Conservation (phyloP, 2,113 vertebrate species). For the Peromyscus maniculatus region DNA sequence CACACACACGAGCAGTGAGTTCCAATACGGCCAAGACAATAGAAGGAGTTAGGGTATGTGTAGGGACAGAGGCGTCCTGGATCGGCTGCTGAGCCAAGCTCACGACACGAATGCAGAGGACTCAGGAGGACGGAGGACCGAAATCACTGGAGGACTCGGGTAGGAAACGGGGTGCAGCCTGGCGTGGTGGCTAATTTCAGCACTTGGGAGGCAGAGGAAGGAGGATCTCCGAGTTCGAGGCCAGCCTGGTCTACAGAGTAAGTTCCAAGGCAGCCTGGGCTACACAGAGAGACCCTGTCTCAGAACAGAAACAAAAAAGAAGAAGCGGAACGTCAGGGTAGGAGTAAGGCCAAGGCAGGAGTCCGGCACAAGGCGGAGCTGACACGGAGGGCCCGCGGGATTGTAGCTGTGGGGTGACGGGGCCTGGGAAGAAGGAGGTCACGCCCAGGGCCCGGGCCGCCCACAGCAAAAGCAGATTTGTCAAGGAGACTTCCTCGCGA, state of each 20-base stretch:
- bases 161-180: not conserved
- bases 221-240: not conserved
- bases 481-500: not conserved
- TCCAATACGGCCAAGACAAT: not conserved
- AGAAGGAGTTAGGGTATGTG: not conserved
- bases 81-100: too few species aligned
- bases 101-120: not conserved
- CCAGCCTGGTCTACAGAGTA: not conserved
- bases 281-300: not conserved
- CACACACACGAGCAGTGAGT: not conserved
- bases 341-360: not conserved
- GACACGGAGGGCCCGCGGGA: not conserved
- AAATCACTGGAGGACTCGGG: not conserved
- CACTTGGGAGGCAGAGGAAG: not conserved
- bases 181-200: not conserved
- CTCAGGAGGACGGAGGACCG: not conserved
- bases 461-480: not conserved
- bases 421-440: not conserved
- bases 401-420: not conserved
- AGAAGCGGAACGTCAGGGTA: not conserved
- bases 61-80: not conserved
- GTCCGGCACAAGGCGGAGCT: not conserved
- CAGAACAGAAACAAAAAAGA: not conserved
- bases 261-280: too few species aligned
- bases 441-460: not conserved